A percentile compares a stretch with the other conserved stretches of the same genome.
Evolutionary conservation across 2,888 invertebrate species (phyloP).

Genomic region (Myopa testacea): DNA sequence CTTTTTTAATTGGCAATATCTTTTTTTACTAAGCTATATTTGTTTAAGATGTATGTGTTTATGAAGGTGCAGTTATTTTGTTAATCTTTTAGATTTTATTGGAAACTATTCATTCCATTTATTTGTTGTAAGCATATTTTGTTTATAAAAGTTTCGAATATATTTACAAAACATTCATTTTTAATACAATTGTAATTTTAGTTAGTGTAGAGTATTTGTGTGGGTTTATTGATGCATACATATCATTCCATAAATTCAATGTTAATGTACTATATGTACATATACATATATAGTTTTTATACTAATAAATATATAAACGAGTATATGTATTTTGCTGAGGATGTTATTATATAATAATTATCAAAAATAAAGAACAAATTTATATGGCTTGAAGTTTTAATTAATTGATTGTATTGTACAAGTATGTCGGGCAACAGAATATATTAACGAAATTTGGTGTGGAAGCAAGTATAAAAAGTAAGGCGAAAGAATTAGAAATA

Average conservation of each 20-base stretch:
- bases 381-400: no score
- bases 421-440: no score
- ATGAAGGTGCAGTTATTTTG: conserved; percentile 19
- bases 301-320: no score
- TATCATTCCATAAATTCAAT: neutral
- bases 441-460: no score
- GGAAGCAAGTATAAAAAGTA: no score
- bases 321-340: no score
- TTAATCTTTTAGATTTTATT: neutral
- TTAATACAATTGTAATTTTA: neutral
- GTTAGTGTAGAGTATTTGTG: neutral
- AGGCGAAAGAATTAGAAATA: no score
- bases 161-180: conserved; percentile 9
- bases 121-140: conserved; percentile 1
- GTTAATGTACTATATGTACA: neutral
- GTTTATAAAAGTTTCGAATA: conserved; percentile 9
- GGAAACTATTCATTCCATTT: conserved; percentile 10
- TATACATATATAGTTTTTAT: no score
- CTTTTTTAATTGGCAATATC: conserved; percentile 1
- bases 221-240: neutral
- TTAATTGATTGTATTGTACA: no score
- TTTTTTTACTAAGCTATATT: neutral
- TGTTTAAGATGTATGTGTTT: neutral
- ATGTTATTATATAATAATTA: no score
- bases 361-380: no score